Evolutionary conservation across 1,140 invertebrate genomes (phyloP), one percentile per base, ranked within the genome.

Genomic region (Pseudomyrmex cubaensis): DNA sequence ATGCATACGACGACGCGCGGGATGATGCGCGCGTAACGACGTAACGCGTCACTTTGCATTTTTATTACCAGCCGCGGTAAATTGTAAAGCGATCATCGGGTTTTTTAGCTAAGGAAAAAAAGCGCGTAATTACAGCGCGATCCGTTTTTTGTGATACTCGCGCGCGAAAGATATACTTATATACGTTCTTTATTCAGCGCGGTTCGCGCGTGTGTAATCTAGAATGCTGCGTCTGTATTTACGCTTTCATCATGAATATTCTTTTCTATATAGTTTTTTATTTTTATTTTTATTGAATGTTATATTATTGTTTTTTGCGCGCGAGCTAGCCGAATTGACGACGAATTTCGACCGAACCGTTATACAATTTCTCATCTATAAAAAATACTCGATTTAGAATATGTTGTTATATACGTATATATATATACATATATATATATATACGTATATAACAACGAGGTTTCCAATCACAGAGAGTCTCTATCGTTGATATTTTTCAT

Each of bases 1-100:
- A 92, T 92, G 86, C 89, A 83, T 90, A 85, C 90, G 90, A 92
- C 85, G 92, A 91, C 35, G 83, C 82, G 69, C 76, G 89, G 78
- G 73, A 80, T 35, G 35, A 35, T 35, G 35, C 83, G 74, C 64
- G 35, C 73, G 83, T 84, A 89, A 87, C 77, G 74, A 54, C 67
- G 63, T 83, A 83, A 70, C 84, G 86, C 85, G 83, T 90, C 59
- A 35, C 48, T 15, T 20, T 5, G 75, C 78, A 61, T 72, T 86
- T 66, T 70, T 66, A 76, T 46, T 54, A 46, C 48, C 46, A 44
- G n/a, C 59, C 17, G 1, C 61, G 25, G 7, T 61, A 80, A 61
- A 12, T 70, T 69, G 44, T 5, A 52, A 22, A 15, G 54, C 64
- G 59, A 15, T 7, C 15, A n/a, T 17, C n/a, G 59, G 54, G 15